phyloP scores from a whole-genome alignment of 1,140 invertebrate genomes.

The Heliconius congener region DNA sequence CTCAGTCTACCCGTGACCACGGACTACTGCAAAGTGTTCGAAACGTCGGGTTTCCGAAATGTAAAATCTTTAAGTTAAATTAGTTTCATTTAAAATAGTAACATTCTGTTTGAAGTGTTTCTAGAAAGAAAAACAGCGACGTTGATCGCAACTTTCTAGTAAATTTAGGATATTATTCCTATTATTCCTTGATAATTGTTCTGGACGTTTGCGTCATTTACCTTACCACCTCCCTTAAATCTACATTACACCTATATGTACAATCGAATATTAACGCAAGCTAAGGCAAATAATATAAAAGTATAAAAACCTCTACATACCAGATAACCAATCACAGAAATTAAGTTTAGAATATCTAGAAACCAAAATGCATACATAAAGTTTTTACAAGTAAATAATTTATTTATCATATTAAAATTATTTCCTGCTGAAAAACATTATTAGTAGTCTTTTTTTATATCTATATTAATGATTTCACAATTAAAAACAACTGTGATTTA shows the following conservation, averaged over 20 bases:
- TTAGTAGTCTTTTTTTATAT: too few relatives aligned
- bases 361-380: background rate
- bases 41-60: too few relatives aligned
- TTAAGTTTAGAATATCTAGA: background rate
- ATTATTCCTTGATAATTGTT: background rate
- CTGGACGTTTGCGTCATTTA: background rate
- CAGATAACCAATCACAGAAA: conserved; percentile 7
- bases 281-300: conserved; percentile 12
- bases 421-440: background rate
- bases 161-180: background rate
- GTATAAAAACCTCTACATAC: conserved; percentile 14
- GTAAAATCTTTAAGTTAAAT: too few relatives aligned
- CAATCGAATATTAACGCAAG: background rate
- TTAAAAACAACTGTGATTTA: background rate
- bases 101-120: background rate
- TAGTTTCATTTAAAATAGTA: too few relatives aligned
- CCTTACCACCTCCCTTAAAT: background rate
- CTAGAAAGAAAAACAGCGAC: background rate
- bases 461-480: background rate
- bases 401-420: background rate
- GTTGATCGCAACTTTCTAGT: background rate
- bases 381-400: background rate
- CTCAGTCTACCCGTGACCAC: too few relatives aligned
- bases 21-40: too few relatives aligned
- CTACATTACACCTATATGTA: conserved; percentile 1